These are phyloP conservation scores for Platalea minor DNA, from an alignment of 2,797 vertebrate species.

Conservation along the genomic window DNA sequence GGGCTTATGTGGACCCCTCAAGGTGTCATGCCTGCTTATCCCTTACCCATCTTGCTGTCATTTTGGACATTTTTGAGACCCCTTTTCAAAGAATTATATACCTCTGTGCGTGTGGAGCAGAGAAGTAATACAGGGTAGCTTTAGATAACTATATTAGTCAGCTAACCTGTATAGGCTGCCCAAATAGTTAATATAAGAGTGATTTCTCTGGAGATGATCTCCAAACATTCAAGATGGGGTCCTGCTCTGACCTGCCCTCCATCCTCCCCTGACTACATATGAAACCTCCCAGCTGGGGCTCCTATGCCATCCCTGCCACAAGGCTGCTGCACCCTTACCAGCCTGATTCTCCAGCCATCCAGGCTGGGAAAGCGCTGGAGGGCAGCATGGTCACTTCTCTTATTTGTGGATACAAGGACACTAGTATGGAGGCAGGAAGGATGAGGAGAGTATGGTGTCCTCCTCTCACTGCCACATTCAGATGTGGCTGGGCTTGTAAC, in stretches of 20 bases:
- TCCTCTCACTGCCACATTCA: background rate
- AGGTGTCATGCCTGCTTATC: background rate
- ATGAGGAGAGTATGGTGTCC: background rate
- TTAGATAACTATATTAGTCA: background rate
- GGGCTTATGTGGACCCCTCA: background rate
- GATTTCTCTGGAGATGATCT: background rate
- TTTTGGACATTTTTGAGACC: background rate
- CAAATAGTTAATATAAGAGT: background rate
- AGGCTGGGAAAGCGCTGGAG: background rate
- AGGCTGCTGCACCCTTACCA: background rate
- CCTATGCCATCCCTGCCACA: background rate
- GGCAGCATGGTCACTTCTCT: background rate
- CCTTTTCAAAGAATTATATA: background rate
- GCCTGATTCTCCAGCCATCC: background rate
- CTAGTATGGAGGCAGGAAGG: background rate
- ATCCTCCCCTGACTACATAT: rapidly evolving
- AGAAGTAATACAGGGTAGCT: background rate
- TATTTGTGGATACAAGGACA: background rate
- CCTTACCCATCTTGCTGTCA: background rate
- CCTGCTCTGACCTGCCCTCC: background rate
- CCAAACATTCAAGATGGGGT: background rate
- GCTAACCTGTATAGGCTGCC: background rate
- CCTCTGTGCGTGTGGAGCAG: background rate
- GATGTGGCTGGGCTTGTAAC: background rate
- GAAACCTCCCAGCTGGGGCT: background rate